Evolutionary conservation across 2,113 vertebrate genomes (phyloP), one percentile per base, ranked within the genome.

Genomic region (Progne subis): DNA sequence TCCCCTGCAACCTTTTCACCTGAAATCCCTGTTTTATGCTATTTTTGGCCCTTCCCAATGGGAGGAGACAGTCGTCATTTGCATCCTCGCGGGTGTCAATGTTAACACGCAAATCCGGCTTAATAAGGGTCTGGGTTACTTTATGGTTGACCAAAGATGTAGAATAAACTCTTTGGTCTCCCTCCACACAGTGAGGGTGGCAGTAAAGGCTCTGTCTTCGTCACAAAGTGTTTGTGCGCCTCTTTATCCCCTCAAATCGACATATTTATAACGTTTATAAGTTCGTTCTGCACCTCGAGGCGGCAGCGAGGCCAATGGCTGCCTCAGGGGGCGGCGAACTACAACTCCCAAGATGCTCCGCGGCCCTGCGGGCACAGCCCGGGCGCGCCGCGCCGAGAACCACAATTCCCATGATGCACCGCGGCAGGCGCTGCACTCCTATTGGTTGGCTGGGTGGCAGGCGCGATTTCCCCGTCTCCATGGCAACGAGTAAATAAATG

Each of bases 371-470:
- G 44, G 0, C 11, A 0, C 3, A 1, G 4, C 15, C 0, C 0
- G 14, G 0, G 0, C 0, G 0, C 0, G 0, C 1, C 0, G 1
- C 4, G 0, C 0, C 0, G 5, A 0, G 14, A 77, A 94, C 92
- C 68, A 82, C 90, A 52, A n/a, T 9, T 74, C 94, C 95, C 92
- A 47, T 64, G 9, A 0, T 46, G 83, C 89, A 24, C 1, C 47
- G 23, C 82, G 1, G 5, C 43, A 0, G 0, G 0, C 1, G 2
- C 29, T 15, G 52, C 60, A 4, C 43, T 88, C 2, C 61, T 50
- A 88, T 94, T 95, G 94, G 94, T 69, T 70, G 78, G 2, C 11
- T 5, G 16, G 0, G 12, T 1, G 2, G 3, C 1, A 0, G 52
- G 60, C 14, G 29, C 32, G 1, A 18, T 25, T 6, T 4, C 0